phyloP scores from a whole-genome alignment of 2,113 vertebrate species.

The Gila orcuttii region DNA sequence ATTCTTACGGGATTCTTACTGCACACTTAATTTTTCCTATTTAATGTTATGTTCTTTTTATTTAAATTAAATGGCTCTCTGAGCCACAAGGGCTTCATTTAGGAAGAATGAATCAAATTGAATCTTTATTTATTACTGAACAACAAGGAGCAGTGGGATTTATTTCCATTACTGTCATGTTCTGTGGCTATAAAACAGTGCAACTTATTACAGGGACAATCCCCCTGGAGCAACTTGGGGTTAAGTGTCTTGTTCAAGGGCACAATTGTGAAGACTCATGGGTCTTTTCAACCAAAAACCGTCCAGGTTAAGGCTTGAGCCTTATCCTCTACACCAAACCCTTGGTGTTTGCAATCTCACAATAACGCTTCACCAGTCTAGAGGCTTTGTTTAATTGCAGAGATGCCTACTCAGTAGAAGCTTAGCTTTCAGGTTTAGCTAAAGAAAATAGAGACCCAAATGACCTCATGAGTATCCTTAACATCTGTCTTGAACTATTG shows the following conservation, averaged over 20 bases:
- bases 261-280: neutral
- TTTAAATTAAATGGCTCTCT: neutral
- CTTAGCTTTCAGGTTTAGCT: neutral
- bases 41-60: neutral
- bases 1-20: neutral
- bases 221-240: neutral
- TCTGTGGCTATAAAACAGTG: neutral
- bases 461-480: neutral
- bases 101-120: slow-evolving; percentile 1
- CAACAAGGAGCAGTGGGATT: neutral
- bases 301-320: neutral
- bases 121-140: neutral
- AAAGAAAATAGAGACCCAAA: neutral
- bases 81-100: neutral
- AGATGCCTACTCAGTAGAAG: neutral
- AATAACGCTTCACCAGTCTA: neutral
- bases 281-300: neutral
- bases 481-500: slow-evolving; percentile 2
- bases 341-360: too few relatives aligned
- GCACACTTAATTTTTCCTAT: neutral
- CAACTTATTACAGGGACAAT: neutral
- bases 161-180: slow-evolving; percentile 20
- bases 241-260: slow-evolving; percentile 19
- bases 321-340: neutral
- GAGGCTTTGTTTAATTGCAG: neutral